Base-by-base conservation (phyloP, 2,113 vertebrate species). In the Promerops cafer region DNA sequence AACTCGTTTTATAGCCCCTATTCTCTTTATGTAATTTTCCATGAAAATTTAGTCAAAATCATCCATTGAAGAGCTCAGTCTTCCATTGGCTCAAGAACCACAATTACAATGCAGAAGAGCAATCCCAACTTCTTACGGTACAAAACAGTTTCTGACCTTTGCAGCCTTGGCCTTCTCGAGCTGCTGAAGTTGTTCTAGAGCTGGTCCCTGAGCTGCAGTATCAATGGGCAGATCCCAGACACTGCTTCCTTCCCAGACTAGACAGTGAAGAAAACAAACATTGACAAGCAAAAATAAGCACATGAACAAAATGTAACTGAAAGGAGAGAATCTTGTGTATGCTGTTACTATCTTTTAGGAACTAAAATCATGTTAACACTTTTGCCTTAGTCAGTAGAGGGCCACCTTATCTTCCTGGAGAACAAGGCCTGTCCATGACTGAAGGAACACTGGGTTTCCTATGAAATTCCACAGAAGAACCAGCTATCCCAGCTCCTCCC, bases 161-260 rank as follows among this genome's bases (percentile, higher is more conserved):
- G 98, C 98, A 98, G 98, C 98, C 97, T 99, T 99, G 92, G 98
- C 98, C 93, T 99, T 99, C 96, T 99, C 99, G 63, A 99, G 98
- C 97, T 99, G 99, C 93, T 99, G 99, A 95, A 99, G 99, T 96
- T 99, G 99, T 79, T 99, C 99, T 65, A 99, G 98, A 94, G 99
- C 98, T 93, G 99, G 98, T 94, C 98, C 98, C 94, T 99, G 98
- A 93, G 99, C 93, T 78, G 99, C 86, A 56, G 99, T 98, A 93
- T 99, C 99, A 77, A 99, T 98, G 35, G 99, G 99, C 95, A 99
- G 98, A 97, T 99, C 99, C 99, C 99, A 99, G 42, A 99, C 99
- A 72, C 99, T 99, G 97, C 98, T 98, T 92, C 99, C 98, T 97
- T 99, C 99, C 99, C 99, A 99, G 47, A 99, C 99, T 99, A 77